Evolutionary conservation across 2,888 invertebrate species (phyloP).

Genomic region (Drosophila neotestacea): DNA sequence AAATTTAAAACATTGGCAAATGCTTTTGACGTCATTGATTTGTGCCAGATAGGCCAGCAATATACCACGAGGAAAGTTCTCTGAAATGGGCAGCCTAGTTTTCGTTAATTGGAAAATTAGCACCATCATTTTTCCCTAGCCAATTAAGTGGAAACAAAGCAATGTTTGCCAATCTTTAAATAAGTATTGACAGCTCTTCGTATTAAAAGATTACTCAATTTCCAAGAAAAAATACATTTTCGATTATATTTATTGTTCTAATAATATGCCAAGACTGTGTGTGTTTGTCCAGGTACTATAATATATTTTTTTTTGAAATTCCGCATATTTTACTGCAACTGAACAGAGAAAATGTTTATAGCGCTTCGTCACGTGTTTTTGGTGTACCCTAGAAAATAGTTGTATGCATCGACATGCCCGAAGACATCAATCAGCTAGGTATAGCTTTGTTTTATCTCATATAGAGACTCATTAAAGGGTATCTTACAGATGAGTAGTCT

Average conservation of each 20-base stretch:
- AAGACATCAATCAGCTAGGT: neutral
- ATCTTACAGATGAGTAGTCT: neutral
- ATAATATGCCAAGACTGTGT: conserved; percentile 33
- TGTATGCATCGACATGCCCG: neutral
- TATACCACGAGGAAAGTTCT: conserved; percentile 3
- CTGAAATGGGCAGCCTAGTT: neutral
- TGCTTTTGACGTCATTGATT: conserved; percentile 59
- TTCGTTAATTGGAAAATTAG: conserved; percentile 31
- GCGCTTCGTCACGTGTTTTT: conserved; percentile 36
- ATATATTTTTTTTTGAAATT: conserved; percentile 29
- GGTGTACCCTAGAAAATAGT: conserved; percentile 16
- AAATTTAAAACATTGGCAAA: conserved; percentile 52
- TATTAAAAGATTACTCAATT: conserved; percentile 19
- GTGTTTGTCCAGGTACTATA: conserved; percentile 32
- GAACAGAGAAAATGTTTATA: conserved; percentile 24
- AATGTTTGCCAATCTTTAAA: neutral
- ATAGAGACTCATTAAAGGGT: conserved; percentile 2
- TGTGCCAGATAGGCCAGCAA: conserved; percentile 6
- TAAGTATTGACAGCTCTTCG: conserved; percentile 10
- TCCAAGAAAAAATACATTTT: conserved; percentile 1
- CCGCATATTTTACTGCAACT: conserved; percentile 18
- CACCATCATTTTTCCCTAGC: neutral
- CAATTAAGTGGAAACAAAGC: conserved; percentile 20
- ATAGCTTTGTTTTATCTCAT: neutral
- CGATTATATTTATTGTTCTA: conserved; percentile 10